phyloP scores from a whole-genome alignment of 1,140 invertebrate species.

The Platorchestia sp. region DNA sequence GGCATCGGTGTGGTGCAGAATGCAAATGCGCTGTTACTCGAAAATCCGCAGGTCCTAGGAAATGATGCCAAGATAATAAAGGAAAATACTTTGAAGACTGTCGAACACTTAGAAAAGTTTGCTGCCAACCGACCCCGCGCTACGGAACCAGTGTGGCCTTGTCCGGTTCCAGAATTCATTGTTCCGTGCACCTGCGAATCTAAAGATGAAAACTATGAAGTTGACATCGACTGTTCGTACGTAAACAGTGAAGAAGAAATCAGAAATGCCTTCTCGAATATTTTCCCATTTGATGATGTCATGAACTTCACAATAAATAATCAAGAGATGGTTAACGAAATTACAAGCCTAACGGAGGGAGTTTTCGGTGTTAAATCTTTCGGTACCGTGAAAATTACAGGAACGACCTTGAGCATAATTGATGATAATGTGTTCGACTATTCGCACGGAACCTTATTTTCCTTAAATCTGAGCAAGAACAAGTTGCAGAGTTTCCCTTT shows the following conservation, averaged over 20 bases:
- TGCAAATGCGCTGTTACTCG: no score
- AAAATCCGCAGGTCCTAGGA: no score
- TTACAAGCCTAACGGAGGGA: neutral
- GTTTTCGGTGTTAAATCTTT: neutral
- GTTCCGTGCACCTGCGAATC: neutral
- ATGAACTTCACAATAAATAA: neutral
- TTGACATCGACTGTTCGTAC: neutral
- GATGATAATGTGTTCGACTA: neutral
- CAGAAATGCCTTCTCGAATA: neutral
- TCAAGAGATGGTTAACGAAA: neutral
- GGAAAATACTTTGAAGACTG: no score
- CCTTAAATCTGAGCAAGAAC: neutral
- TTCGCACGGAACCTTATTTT: neutral
- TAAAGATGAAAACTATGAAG: neutral
- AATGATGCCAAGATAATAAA: no score
- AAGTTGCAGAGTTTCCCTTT: conserved; percentile 13
- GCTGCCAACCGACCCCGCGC: neutral
- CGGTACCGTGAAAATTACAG: neutral
- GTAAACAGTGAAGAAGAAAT: neutral
- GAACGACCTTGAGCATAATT: neutral
- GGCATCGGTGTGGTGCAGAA: no score
- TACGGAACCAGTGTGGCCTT: neutral
- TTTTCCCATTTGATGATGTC: conserved; percentile 8
- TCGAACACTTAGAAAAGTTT: no score
- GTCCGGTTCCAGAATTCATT: neutral